Conservation (phyloP, 2,113 vertebrate species). For the Geococcyx californianus region DNA sequence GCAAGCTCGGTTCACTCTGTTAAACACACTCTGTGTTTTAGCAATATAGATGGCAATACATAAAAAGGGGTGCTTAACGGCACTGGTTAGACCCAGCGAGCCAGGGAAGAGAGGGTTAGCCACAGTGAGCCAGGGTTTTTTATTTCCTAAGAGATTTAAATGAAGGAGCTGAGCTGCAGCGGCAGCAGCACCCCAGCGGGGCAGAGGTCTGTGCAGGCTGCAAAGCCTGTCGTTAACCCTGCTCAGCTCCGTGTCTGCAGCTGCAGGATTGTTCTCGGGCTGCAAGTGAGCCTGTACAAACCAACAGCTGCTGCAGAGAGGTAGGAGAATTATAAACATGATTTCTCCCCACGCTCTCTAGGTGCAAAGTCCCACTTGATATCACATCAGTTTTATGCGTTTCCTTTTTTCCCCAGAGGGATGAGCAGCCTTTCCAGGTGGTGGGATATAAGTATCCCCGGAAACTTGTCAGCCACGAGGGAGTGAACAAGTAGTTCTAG, state of each 20-base stretch:
- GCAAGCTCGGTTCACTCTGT: rapidly evolving
- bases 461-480: neutral
- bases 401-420: neutral
- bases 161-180: neutral
- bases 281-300: neutral
- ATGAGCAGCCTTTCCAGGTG: neutral
- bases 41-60: neutral
- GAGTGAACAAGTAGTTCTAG: neutral
- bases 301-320: neutral
- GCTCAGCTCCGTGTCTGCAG: neutral
- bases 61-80: neutral
- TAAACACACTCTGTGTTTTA: rapidly evolving
- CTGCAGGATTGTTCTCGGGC: neutral
- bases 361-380: neutral
- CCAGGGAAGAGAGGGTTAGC: neutral
- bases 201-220: neutral
- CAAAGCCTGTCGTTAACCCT: neutral
- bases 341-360: neutral
- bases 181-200: neutral
- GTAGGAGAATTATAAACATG: neutral
- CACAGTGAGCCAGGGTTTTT: neutral
- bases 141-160: neutral
- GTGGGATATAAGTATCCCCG: neutral
- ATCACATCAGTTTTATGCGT: neutral
- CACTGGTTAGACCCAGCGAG: neutral